These are phyloP conservation scores for Decapterus maruadsi DNA, from an alignment of 2,797 vertebrate species.

Conservation along the genomic window DNA sequence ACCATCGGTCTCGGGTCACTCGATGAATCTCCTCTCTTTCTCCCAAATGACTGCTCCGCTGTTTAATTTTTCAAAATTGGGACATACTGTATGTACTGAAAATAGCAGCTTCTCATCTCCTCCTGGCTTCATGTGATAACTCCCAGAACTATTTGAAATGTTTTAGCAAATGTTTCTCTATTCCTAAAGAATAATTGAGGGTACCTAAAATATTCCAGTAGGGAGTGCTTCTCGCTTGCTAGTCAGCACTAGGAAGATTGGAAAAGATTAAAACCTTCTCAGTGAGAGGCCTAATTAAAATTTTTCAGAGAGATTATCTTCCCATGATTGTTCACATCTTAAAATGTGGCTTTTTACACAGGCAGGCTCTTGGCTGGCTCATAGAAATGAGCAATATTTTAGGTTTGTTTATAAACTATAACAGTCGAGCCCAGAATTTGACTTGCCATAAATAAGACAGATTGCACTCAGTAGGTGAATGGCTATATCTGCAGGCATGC, in stretches of 20 bases:
- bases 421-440: not conserved
- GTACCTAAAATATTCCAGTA: slow-evolving; percentile 53
- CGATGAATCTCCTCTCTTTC: slow-evolving; percentile 30
- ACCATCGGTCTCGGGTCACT: slow-evolving; percentile 59
- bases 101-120: slow-evolving; percentile 48
- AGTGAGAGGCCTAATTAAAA: slow-evolving; percentile 64
- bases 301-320: slow-evolving; percentile 59
- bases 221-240: slow-evolving; percentile 50
- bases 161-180: slow-evolving; percentile 50
- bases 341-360: slow-evolving; percentile 44
- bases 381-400: slow-evolving; percentile 19
- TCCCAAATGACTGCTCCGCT: slow-evolving; percentile 40
- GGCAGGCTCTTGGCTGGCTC: slow-evolving; percentile 32
- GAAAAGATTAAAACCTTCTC: slow-evolving; percentile 66
- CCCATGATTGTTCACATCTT: slow-evolving; percentile 56
- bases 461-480: not conserved
- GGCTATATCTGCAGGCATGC: not conserved
- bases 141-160: slow-evolving; percentile 47
- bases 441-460: not conserved
- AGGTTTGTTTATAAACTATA: slow-evolving; percentile 17
- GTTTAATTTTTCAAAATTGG: slow-evolving; percentile 48
- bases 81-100: slow-evolving; percentile 33
- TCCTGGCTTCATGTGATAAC: slow-evolving; percentile 25
- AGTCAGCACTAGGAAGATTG: slow-evolving; percentile 53
- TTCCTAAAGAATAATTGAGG: slow-evolving; percentile 60